Percentiles rank a stretch among this genome's conserved stretches.
phyloP scores from a whole-genome alignment of 2,888 invertebrate genomes.

The Cephalotes varians region DNA sequence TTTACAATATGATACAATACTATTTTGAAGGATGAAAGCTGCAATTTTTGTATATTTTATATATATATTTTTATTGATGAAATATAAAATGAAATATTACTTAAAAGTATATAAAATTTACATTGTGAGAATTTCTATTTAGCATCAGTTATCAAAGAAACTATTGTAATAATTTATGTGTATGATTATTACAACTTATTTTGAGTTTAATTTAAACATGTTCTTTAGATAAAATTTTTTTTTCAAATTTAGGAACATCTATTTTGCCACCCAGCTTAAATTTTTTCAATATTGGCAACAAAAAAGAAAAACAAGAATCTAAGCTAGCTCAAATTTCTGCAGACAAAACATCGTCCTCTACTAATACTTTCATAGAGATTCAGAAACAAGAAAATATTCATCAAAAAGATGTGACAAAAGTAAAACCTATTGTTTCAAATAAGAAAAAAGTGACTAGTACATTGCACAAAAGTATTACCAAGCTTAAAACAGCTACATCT shows the following conservation, averaged over 20 bases:
- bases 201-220: neutral
- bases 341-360: constrained; percentile 61
- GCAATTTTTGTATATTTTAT: too few relatives aligned
- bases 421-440: constrained; percentile 80
- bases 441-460: constrained; percentile 78
- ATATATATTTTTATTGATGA: neutral
- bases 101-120: neutral
- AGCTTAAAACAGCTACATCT: constrained; percentile 80
- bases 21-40: too few relatives aligned
- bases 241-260: constrained; percentile 87
- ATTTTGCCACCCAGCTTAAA: constrained; percentile 91
- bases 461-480: constrained; percentile 76
- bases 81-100: neutral
- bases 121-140: neutral
- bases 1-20: too few relatives aligned
- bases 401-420: constrained; percentile 79
- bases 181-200: neutral
- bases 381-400: constrained; percentile 67
- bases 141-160: neutral
- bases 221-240: constrained; percentile 20
- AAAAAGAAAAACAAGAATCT: constrained; percentile 78
- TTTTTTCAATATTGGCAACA: constrained; percentile 87
- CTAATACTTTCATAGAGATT: constrained; percentile 52
- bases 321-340: constrained; percentile 64
- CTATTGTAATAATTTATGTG: neutral